Conservation (phyloP, 1,140 invertebrate species). For the Halotydeus destructor region DNA sequence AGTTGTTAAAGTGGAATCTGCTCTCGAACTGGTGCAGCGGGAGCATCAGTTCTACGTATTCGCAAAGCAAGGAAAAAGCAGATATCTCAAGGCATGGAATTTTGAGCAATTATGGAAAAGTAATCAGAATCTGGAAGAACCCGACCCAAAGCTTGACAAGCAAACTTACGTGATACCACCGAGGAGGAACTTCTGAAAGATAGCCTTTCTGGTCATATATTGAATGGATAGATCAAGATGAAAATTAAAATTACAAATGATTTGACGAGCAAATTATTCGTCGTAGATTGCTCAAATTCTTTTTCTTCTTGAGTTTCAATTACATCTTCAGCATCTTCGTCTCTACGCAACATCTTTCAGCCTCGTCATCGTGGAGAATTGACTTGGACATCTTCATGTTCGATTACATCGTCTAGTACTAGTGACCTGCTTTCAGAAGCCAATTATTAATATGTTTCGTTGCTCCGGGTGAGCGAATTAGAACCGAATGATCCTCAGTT, state of each 20-base stretch:
- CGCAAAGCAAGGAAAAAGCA: constrained; percentile 60
- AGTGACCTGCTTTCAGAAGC: background rate
- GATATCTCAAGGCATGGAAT: constrained; percentile 49
- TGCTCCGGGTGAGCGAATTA: background rate
- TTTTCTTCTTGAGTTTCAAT: constrained; percentile 13
- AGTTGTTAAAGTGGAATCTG: no score
- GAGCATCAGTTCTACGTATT: no score
- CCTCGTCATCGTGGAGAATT: constrained; percentile 16
- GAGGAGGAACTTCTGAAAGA: constrained; percentile 12
- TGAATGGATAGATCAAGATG: constrained; percentile 21
- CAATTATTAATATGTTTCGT: constrained; percentile 23
- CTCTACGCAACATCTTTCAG: constrained; percentile 3
- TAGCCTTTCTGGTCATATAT: no score
- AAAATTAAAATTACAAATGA: constrained; percentile 21
- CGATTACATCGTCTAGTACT: constrained; percentile 17
- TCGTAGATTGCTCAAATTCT: constrained; percentile 19
- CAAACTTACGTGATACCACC: no score
- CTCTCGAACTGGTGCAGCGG: no score
- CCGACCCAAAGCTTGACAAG: constrained; percentile 34
- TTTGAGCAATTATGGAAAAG: constrained; percentile 44
- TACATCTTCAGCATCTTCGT: constrained; percentile 3
- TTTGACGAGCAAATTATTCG: constrained; percentile 3
- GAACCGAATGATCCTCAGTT: no score
- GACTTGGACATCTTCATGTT: constrained; percentile 17
- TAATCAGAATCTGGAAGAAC: constrained; percentile 53